Conservation (phyloP, 2,888 invertebrate genomes). For the Agapostemon virescens region DNA sequence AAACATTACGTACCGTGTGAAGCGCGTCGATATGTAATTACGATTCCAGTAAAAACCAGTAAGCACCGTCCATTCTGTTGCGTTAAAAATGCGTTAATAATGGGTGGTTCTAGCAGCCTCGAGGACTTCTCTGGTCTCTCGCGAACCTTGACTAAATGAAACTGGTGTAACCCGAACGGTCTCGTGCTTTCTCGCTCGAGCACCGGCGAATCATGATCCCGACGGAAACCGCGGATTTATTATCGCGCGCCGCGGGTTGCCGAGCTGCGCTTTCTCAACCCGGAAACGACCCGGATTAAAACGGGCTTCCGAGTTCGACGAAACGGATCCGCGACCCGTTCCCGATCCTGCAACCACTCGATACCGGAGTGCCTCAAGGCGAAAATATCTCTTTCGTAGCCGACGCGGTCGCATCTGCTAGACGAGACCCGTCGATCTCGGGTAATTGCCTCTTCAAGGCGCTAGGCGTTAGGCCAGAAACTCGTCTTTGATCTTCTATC, state of each 20-base stretch:
- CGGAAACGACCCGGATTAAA: slow-evolving; percentile 35
- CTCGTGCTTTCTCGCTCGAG: not conserved
- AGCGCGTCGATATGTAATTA: no score
- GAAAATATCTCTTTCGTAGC: slow-evolving; percentile 5
- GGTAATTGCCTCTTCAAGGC: not conserved
- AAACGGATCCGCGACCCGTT: slow-evolving; percentile 9
- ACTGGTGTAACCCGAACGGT: not conserved
- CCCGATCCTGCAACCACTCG: not conserved
- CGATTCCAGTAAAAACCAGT: no score
- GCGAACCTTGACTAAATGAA: not conserved
- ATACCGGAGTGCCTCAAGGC: not conserved
- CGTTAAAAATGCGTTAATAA: no score
- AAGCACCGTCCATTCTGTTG: no score
- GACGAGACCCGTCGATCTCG: not conserved
- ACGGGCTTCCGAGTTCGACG: slow-evolving; percentile 27
- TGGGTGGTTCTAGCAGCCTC: no score
- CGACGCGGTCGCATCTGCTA: not conserved
- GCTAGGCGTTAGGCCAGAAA: not conserved
- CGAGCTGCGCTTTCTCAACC: slow-evolving; percentile 30
- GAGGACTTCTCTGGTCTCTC: no score
- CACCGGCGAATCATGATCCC: slow-evolving; percentile 14
- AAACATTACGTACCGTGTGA: no score
- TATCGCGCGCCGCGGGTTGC: slow-evolving; percentile 37
- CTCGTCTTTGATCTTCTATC: not conserved
- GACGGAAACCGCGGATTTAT: slow-evolving; percentile 49